Evolutionary conservation across 2,797 vertebrate species (phyloP).

Genomic region (Lepidocolaptes lacrymiger): DNA sequence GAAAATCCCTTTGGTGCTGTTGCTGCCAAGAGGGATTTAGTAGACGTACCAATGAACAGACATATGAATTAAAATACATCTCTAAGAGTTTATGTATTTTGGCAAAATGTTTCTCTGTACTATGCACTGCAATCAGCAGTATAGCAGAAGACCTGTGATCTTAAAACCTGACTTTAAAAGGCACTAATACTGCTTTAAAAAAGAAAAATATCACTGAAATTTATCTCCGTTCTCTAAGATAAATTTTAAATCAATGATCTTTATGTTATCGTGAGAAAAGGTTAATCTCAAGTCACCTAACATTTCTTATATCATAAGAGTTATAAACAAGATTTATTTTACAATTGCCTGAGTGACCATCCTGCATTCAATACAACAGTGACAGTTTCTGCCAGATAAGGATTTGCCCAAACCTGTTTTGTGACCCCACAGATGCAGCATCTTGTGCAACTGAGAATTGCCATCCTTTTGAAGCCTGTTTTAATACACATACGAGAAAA

Average conservation of each 20-base stretch:
- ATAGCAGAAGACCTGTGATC: neutral
- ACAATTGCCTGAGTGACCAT: neutral
- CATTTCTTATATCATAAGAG: neutral
- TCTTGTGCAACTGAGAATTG: neutral
- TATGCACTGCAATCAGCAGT: neutral
- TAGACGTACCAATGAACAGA: neutral
- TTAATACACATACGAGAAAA: neutral
- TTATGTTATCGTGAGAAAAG: neutral
- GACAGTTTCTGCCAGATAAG: neutral
- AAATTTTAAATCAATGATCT: neutral
- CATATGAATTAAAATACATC: neutral
- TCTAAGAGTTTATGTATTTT: neutral
- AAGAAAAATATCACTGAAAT: neutral
- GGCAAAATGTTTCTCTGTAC: neutral
- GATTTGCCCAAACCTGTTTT: neutral
- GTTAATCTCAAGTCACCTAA: neutral
- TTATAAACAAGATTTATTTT: neutral
- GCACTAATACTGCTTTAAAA: neutral
- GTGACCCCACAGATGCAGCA: neutral
- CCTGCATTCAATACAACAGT: neutral
- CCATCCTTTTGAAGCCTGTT: neutral
- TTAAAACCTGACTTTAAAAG: neutral
- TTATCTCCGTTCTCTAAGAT: neutral
- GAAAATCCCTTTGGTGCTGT: neutral
- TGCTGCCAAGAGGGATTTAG: neutral